Evolutionary conservation across 2,888 invertebrate species (phyloP), one percentile per base, ranked within the genome.

Genomic region (Eumerus sabulonum): DNA sequence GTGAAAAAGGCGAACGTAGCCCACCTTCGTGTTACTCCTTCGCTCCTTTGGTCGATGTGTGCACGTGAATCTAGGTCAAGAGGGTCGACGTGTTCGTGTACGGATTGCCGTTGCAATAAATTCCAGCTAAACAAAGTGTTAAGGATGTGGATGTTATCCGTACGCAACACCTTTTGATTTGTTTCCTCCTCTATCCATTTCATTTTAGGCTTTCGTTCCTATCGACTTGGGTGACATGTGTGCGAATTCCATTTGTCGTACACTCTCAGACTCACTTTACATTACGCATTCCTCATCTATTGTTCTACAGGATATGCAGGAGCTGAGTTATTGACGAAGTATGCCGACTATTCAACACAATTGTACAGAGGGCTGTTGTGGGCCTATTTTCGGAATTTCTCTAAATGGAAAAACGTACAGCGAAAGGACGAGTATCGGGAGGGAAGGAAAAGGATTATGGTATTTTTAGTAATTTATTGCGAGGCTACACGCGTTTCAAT

Each of bases 391-490:
- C n/a, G 38, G 38, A 73, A 73, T 60, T 67, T 18, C 1, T 54
- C 47, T 36, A 38, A 59, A 36, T 36, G 36, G 36, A 5, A 36
- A 36, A 36, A n/a, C n/a, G n/a, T 36, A 11, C 16, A 13, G 40
- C 38, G 11, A 27, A 48, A 16, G 42, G 17, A 50, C 11, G 19
- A 12, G 38, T 59, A 27, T 12, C 19, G 13, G 36, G 14, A 35
- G 9, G 14, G 14, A 45, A 27, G 14, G 19, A 36, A 50, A 74
- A 56, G 56, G 59, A 60, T 64, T 76, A 64, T 45, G 71, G 76
- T 60, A 76, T 76, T 76, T 76, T 60, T 59, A 59, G 71, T 76
- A 66, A 76, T 60, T 72, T 72, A 72, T 66, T 50, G 66, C 35
- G 38, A 57, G 71, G 60, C 45, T 56, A 56, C 76, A 64, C 64